Evolutionary conservation across 2,888 invertebrate genomes (phyloP).

Genomic region (Drosophila anceps): DNA sequence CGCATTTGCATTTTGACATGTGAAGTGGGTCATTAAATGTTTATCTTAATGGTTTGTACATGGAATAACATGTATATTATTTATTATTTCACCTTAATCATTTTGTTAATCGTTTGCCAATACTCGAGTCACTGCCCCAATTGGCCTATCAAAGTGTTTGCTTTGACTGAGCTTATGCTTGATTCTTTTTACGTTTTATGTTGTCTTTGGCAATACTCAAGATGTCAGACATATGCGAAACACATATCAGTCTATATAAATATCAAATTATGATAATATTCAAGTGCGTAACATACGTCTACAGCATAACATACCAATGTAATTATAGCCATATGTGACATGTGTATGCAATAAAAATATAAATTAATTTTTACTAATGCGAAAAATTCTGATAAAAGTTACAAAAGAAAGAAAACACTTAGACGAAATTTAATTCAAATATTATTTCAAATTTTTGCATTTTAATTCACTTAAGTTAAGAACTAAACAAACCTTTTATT

Average conservation of each 20-base stretch:
- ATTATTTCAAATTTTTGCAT: background rate
- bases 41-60: constrained; percentile 15
- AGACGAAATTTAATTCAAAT: background rate
- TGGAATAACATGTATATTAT: constrained; percentile 16
- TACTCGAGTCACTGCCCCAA: background rate
- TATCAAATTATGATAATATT: too few relatives aligned
- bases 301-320: background rate
- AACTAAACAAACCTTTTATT: background rate
- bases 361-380: background rate
- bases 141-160: background rate
- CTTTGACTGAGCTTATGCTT: background rate
- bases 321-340: background rate
- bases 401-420: background rate
- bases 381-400: background rate
- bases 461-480: background rate
- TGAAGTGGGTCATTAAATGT: constrained; percentile 60
- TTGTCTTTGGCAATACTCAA: constrained; percentile 6
- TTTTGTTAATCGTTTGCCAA: constrained; percentile 3
- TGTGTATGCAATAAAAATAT: background rate
- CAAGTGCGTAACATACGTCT: too few relatives aligned
- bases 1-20: constrained; percentile 61
- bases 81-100: constrained; percentile 17
- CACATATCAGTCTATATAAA: background rate
- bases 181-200: background rate
- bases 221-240: constrained; percentile 19